A percentile compares a stretch with the other conserved stretches of the same genome.
phyloP scores from a whole-genome alignment of 2,113 vertebrate genomes.

The Blennius ocellaris region DNA sequence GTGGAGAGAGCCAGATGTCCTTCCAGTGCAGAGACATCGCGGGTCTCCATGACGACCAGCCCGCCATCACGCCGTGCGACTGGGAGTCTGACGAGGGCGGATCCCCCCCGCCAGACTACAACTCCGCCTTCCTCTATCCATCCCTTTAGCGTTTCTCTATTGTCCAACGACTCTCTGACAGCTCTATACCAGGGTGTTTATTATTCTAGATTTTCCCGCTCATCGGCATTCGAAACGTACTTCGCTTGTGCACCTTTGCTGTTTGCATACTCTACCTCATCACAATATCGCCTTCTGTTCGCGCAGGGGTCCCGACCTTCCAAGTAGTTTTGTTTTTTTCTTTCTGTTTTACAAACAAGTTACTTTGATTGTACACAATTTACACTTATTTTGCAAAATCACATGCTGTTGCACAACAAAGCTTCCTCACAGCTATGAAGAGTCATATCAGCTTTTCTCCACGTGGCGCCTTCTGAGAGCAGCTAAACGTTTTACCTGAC shows the following conservation, averaged over 20 bases:
- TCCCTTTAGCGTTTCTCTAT: slow-evolving; percentile 64
- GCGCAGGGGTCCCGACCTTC: too few species aligned
- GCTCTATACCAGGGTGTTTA: slow-evolving; percentile 16
- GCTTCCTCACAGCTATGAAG: neutral
- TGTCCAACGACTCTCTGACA: neutral
- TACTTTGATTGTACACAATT: too few species aligned
- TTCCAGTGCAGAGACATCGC: slow-evolving; percentile 41
- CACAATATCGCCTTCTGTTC: neutral
- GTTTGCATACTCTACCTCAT: slow-evolving; percentile 45
- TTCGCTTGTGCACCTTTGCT: slow-evolving; percentile 3
- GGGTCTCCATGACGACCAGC: slow-evolving; percentile 35
- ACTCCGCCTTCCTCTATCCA: slow-evolving; percentile 81
- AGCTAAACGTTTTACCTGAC: slow-evolving; percentile 45
- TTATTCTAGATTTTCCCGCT: neutral
- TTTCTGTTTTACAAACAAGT: neutral
- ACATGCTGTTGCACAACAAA: slow-evolving; percentile 24
- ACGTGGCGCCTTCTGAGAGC: slow-evolving; percentile 41
- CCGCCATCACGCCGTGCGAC: slow-evolving; percentile 41
- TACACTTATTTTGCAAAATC: neutral
- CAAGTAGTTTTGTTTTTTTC: too few species aligned
- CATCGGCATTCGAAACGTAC: neutral
- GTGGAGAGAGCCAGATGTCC: slow-evolving; percentile 36
- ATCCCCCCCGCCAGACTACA: slow-evolving; percentile 79
- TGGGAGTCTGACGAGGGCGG: slow-evolving; percentile 57
- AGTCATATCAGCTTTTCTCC: neutral